Evolutionary conservation across 1,140 invertebrate species (phyloP), one percentile per base, ranked within the genome.

Genomic region (Tachypleus tridentatus): DNA sequence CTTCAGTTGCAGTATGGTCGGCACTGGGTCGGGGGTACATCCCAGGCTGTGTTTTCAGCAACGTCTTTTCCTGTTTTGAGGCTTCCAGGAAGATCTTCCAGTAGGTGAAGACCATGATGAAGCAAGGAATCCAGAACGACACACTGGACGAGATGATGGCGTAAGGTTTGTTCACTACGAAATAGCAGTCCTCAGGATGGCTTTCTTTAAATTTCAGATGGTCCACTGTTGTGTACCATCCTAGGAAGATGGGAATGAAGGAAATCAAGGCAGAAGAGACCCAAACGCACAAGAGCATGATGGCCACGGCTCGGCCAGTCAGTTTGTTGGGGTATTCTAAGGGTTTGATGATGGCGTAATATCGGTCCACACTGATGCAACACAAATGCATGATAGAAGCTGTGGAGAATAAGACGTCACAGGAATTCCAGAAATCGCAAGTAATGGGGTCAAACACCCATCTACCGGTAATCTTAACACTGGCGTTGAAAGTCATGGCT

Each of bases 71-170:
- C 74, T 97, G 93, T n/a, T 86, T 82, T 73, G 91, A 89, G 1
- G 93, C 93, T 77, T 95, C 92, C 64, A 85, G 84, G 76, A 92
- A 96, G 75, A 96, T 95, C 29, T 87, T 85, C 60, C 86, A 81
- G 73, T 97, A 97, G 6, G 91, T 93, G 73, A 92, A 89, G 64
- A 92, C 84, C 93, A 97, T 97, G 62, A 96, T 93, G 52, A 89
- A 88, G 76, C 91, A 92, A 0, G 94, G 94, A 74, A 95, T 94
- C 93, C 93, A 97, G 75, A 97, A 97, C 0, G 91, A 95, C 73
- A 97, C 92, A 57, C 87, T 88, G 62, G 91, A 95, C 8, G 92
- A 96, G 62, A 97, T 83, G 49, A 95, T 83, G 3, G 89, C 91
- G 75, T 97, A 97, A 8, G 85, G 81, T 76, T 85, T 86, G 79